Evolutionary conservation across 2,113 vertebrate species (phyloP), one percentile per base, ranked within the genome.

Genomic region (Microcebus ravelobensis): DNA sequence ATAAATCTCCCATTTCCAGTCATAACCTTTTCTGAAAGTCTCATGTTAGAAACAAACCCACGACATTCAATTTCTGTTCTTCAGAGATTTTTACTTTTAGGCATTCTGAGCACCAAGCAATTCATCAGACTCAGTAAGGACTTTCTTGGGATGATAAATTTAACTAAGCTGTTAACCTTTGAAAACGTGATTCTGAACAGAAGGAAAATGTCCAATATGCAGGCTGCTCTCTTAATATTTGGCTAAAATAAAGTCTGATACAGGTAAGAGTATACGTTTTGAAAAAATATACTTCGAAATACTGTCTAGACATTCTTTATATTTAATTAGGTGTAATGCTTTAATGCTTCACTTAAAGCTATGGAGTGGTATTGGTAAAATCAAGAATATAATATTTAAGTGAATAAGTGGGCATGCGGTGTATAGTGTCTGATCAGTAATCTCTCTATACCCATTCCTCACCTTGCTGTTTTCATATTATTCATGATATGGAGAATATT

Each of bases 81-180:
- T 36, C 10, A 70, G 73, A 92, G 36, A 96, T 34, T 96, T 96
- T 86, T 93, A 39, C 95, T 93, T 86, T 91, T 67, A 85, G 85
- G 67, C 17, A 34, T 82, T 79, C 48, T 71, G 63, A 86, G 67
- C 59, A 73, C 42, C 57, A 93, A 91, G 50, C 48, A 71, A 86
- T 95, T 96, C 50, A 83, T 89, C 82, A 95, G 39, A 61, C 27
- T 85, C 70, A 83, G 39, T 74, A 70, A 88, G 36, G 39, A 82
- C 68, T 93, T 91, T 70, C 36, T 80, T 55, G 42, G 34, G 65
- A 79, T 34, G 73, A 50, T 39, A 86, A 91, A 96, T 95, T 91
- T 94, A 88, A 92, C 90, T 85, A 77, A 92, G 36, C 77, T 77
- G 55, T 95, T 96, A 97, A 95, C 85, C 85, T 95, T 96, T 96